Evolutionary conservation across 2,113 vertebrate species (phyloP).

Genomic region (Struthio camelus): DNA sequence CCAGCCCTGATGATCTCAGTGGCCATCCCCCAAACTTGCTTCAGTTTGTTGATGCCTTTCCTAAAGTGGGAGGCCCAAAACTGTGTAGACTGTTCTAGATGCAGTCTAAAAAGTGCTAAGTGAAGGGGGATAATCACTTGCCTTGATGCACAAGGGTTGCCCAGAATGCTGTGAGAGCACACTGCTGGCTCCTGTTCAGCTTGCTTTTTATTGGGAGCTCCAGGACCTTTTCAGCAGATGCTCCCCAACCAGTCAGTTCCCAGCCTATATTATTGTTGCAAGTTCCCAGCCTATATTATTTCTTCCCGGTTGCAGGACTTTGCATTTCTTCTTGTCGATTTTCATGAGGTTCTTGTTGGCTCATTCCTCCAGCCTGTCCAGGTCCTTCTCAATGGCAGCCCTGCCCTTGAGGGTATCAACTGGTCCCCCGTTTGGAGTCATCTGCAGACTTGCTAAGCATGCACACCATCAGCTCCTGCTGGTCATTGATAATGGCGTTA

Average conservation of each 20-base stretch:
- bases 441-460: not conserved
- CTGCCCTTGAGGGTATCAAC: not conserved
- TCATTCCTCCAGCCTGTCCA: too few species aligned
- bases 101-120: not conserved
- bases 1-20: not conserved
- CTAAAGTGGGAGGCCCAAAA: not conserved
- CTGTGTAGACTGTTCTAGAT: not conserved
- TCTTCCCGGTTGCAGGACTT: not conserved
- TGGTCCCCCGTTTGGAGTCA: not conserved
- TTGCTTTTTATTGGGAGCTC: not conserved
- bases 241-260: not conserved
- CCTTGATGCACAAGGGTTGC: too few species aligned
- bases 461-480: not conserved
- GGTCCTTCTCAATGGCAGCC: not conserved
- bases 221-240: not conserved
- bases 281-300: not conserved
- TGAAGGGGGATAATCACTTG: not conserved
- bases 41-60: not conserved
- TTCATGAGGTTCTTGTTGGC: not conserved
- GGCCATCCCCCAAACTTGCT: not conserved
- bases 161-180: not conserved
- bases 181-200: not conserved
- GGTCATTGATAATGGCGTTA: fast-evolving
- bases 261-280: not conserved
- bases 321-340: not conserved